phyloP scores from a whole-genome alignment of 2,888 invertebrate genomes.

The Nebria salina region DNA sequence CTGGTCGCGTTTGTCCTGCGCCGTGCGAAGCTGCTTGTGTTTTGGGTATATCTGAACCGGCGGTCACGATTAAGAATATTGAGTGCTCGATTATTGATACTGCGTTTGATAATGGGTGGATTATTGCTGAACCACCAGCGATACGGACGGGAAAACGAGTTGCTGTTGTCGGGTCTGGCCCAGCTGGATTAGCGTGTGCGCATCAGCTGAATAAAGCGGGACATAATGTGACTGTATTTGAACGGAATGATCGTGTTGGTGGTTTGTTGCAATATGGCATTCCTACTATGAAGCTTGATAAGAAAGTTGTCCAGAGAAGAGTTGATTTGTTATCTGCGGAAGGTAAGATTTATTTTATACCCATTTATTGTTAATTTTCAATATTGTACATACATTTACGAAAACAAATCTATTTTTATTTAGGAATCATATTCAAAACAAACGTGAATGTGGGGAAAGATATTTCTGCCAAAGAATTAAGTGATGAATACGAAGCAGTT shows the following conservation, averaged over 20 bases:
- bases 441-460: constrained; percentile 92
- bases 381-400: neutral
- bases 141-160: constrained; percentile 79
- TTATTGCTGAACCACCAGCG: constrained; percentile 77
- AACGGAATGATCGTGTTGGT: constrained; percentile 94
- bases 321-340: constrained; percentile 87
- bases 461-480: constrained; percentile 77
- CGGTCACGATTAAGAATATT: constrained; percentile 99
- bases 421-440: constrained; percentile 76
- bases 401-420: neutral
- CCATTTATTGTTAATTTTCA: neutral
- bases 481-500: constrained; percentile 81
- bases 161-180: constrained; percentile 93
- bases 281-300: constrained; percentile 98
- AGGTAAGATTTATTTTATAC: constrained; percentile 70
- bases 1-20: constrained; percentile 86
- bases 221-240: constrained; percentile 95
- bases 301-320: constrained; percentile 90
- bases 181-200: constrained; percentile 94
- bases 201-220: constrained; percentile 98
- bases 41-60: constrained; percentile 92
- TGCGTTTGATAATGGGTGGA: constrained; percentile 97
- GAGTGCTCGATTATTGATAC: constrained; percentile 99
- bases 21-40: constrained; percentile 99
- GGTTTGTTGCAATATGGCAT: constrained; percentile 98